These are phyloP conservation scores for Hippasteria phrygiana DNA, from an alignment of 53 echinoderm and acorn worm genomes.

Conservation along the genomic window DNA sequence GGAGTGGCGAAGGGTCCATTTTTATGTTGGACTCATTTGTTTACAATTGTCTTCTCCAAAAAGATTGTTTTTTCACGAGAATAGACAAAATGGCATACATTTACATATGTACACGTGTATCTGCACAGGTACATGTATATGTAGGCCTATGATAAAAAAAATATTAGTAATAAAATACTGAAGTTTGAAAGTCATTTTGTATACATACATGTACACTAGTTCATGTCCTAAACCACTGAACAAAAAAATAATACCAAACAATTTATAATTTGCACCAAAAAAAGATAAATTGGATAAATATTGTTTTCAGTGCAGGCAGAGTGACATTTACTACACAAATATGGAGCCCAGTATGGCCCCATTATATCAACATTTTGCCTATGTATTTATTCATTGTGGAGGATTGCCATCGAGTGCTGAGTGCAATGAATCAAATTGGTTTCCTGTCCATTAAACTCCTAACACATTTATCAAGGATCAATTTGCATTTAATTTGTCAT, in stretches of 20 bases:
- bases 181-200: too few relatives aligned
- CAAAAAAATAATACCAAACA: too few relatives aligned
- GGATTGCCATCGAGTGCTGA: neutral
- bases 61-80: neutral
- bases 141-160: neutral
- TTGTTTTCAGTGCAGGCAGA: too few relatives aligned
- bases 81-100: neutral
- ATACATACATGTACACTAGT: too few relatives aligned
- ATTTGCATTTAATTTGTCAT: slow-evolving; percentile 14
- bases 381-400: neutral
- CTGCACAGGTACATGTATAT: neutral
- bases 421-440: slow-evolving; percentile 6
- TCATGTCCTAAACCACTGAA: too few relatives aligned
- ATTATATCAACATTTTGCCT: neutral
- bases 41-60: neutral
- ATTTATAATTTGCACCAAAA: too few relatives aligned
- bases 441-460: slow-evolving; percentile 20
- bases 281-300: too few relatives aligned
- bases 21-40: neutral
- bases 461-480: slow-evolving; percentile 21
- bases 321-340: too few relatives aligned
- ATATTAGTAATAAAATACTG: too few relatives aligned
- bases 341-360: too few relatives aligned
- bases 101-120: neutral
- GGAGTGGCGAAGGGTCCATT: too few relatives aligned